These are phyloP conservation scores for Gymnopithys bicolor DNA, from an alignment of 2,797 vertebrate genomes.

Conservation along the genomic window DNA sequence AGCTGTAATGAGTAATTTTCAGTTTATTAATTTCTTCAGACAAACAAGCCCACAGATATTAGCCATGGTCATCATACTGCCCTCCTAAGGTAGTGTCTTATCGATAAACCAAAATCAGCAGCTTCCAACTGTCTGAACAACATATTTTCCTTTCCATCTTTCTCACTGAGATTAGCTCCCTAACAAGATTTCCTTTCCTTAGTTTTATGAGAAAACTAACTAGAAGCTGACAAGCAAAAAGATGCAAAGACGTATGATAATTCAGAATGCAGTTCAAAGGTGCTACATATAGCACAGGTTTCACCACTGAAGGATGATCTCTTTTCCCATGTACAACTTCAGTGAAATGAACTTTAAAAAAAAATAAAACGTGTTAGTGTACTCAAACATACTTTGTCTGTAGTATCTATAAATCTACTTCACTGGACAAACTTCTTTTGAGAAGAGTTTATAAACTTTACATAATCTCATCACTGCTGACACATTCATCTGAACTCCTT, in stretches of 20 bases:
- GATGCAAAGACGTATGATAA: background rate
- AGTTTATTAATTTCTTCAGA: slow-evolving; percentile 19
- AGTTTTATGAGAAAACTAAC: background rate
- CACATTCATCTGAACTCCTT: background rate
- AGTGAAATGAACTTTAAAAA: background rate
- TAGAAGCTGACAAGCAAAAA: background rate
- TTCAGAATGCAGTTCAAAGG: background rate
- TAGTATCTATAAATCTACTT: background rate
- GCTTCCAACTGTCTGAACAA: background rate
- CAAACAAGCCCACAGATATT: slow-evolving; percentile 17
- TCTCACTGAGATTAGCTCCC: background rate
- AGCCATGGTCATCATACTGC: background rate
- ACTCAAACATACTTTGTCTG: background rate
- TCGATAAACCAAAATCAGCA: background rate
- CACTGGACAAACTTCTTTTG: background rate
- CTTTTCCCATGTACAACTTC: background rate
- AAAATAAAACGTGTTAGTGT: background rate
- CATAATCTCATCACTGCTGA: background rate
- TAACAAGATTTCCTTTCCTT: background rate
- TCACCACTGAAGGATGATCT: background rate
- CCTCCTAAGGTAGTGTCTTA: background rate
- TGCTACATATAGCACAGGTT: background rate
- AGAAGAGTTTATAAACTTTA: background rate
- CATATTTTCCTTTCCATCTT: background rate
- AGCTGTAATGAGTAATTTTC: slow-evolving; percentile 19